A percentile compares a stretch with the other conserved stretches of the same genome.
These are phyloP conservation scores for Linhomoeus sp. DNA, from an alignment of 2,888 invertebrate genomes.

Conservation along the genomic window DNA sequence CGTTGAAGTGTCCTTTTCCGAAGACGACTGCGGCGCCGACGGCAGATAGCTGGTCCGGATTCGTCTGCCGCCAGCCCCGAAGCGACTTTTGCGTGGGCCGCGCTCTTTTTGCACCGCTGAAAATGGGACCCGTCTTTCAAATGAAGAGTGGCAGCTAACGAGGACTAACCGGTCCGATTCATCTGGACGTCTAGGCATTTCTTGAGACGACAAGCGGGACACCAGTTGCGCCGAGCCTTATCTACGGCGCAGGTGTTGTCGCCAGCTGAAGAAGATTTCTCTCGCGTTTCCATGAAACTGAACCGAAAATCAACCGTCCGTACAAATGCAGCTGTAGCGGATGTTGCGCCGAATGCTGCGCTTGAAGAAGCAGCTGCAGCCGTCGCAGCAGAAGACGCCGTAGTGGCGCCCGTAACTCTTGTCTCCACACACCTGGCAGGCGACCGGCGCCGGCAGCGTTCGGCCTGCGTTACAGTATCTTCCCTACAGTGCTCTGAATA, in stretches of 20 bases:
- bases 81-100: slow-evolving; percentile 55
- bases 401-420: slow-evolving; percentile 59
- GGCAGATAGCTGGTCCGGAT: too few relatives aligned
- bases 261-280: too few relatives aligned
- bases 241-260: slow-evolving; percentile 53
- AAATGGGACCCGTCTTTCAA: slow-evolving; percentile 6
- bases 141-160: too few relatives aligned
- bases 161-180: slow-evolving; percentile 54
- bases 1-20: too few relatives aligned
- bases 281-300: slow-evolving; percentile 8
- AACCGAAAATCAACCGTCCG: too few relatives aligned
- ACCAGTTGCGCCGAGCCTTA: slow-evolving; percentile 65
- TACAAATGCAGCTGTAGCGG: slow-evolving; percentile 55
- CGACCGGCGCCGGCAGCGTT: slow-evolving; percentile 44
- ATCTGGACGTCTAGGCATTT: slow-evolving; percentile 55
- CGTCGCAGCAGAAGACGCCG: slow-evolving; percentile 63
- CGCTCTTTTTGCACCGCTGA: slow-evolving; percentile 63
- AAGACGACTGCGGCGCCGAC: too few relatives aligned
- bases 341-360: slow-evolving; percentile 53
- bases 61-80: too few relatives aligned
- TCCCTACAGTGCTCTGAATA: too few relatives aligned
- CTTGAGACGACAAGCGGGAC: slow-evolving; percentile 57
- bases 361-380: slow-evolving; percentile 74
- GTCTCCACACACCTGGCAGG: slow-evolving; percentile 60
- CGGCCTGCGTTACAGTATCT: slow-evolving; percentile 34